Conservation (phyloP, 2,113 vertebrate species). For the Proterorhinus semilunaris region DNA sequence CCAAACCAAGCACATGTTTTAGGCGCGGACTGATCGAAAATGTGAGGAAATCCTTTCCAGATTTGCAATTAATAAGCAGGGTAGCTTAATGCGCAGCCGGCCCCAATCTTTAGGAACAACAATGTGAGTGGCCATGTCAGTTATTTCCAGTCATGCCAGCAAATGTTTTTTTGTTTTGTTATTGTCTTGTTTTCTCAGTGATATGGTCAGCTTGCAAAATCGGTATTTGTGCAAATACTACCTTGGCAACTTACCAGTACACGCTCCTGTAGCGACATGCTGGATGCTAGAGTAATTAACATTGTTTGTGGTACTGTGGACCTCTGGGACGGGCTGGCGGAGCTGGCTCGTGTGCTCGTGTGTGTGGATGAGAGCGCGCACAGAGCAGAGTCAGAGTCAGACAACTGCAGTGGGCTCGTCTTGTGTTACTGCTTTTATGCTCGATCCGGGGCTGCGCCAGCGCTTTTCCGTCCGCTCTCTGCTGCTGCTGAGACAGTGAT, state of each 20-base stretch:
- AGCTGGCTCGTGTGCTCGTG: neutral
- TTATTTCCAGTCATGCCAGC: neutral
- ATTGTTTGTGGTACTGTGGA: neutral
- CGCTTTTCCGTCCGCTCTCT: slow-evolving; percentile 32
- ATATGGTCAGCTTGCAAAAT: no score
- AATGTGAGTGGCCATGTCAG: neutral
- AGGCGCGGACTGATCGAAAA: no score
- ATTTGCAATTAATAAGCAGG: no score
- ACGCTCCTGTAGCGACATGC: no score
- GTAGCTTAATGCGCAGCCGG: neutral
- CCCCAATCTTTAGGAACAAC: neutral
- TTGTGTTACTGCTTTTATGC: slow-evolving; percentile 28
- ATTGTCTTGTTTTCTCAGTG: no score
- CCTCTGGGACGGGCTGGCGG: slow-evolving; percentile 17
- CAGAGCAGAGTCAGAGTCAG: slow-evolving; percentile 6
- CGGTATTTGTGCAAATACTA: no score
- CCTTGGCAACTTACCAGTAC: no score
- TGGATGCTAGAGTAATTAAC: neutral
- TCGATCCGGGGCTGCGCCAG: slow-evolving; percentile 63
- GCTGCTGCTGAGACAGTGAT: slow-evolving; percentile 54
- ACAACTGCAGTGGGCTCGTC: slow-evolving; percentile 63
- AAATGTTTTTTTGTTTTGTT: neutral
- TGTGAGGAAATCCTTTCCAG: no score
- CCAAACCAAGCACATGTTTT: neutral
- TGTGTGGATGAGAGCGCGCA: slow-evolving; percentile 4